phyloP scores from a whole-genome alignment of 2,888 invertebrate genomes.

The Crocallis elinguaria region DNA sequence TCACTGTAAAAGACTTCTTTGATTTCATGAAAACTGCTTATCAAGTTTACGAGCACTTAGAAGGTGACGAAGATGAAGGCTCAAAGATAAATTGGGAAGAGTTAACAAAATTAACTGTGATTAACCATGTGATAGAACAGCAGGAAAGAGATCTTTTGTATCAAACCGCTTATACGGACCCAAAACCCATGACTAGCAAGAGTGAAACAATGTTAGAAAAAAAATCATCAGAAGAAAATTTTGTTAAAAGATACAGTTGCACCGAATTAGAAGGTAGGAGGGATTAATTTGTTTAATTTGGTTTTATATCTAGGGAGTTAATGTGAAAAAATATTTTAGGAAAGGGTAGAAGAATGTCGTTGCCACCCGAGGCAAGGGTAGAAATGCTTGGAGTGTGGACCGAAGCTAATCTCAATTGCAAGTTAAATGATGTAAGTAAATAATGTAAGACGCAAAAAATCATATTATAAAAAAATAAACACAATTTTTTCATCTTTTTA shows the following conservation, averaged over 20 bases:
- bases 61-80: conserved; percentile 72
- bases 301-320: conserved; percentile 37
- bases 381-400: conserved; percentile 82
- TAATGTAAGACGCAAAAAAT: too few species aligned
- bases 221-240: conserved; percentile 53
- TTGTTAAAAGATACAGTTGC: conserved; percentile 69
- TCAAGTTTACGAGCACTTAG: conserved; percentile 85
- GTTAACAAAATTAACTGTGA: conserved; percentile 75
- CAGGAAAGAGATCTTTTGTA: conserved; percentile 74
- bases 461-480: neutral
- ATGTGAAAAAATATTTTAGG: conserved; percentile 43
- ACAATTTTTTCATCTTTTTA: too few species aligned
- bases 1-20: conserved; percentile 88
- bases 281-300: neutral
- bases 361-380: conserved; percentile 66
- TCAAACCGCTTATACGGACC: conserved; percentile 62
- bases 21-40: conserved; percentile 90
- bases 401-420: conserved; percentile 79
- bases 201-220: conserved; percentile 68
- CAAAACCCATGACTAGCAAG: conserved; percentile 65
- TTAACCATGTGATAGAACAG: conserved; percentile 78
- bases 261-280: conserved; percentile 71
- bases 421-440: conserved; percentile 78
- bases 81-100: conserved; percentile 81
- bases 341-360: conserved; percentile 54